Evolutionary conservation across 2,797 vertebrate species (phyloP), one percentile per base, ranked within the genome.

Genomic region (Tinamus major): DNA sequence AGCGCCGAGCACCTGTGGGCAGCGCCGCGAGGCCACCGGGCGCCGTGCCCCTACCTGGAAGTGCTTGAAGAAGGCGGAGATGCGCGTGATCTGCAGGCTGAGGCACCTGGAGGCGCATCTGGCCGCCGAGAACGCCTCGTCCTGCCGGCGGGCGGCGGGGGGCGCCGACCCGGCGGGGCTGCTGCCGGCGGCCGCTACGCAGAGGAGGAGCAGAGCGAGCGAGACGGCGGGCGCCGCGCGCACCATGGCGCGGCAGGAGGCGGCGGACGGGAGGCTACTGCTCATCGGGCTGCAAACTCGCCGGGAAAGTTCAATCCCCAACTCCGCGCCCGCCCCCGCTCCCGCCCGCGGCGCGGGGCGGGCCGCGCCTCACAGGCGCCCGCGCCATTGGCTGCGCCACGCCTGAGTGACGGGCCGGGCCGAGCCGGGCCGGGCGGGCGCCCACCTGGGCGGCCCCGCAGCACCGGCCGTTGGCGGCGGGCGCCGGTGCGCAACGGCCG

Each of bases 11-110:
- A 46, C 44, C 44, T 46, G 44, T 19, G 44, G 44, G 44, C 44
- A 20, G 44, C 44, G 44, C 19, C 44, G 44, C 44, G 44, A 6
- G 44, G 44, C 44, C 44, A 46, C 18, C 44, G 44, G 18, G 70
- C 79, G 88, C 88, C 70, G 6, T 78, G 82, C 76, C 89, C 80
- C 29, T 98, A 99, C 99, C 99, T 99, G 99, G 29, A 98, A 98
- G 96, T 98, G 98, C 97, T 98, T 99, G 98, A 98, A 98, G 83
- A 98, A 98, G 67, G 99, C 98, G 76, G 99, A 99, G 98, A 99
- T 98, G 98, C 99, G 99, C 83, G 99, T 99, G 98, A 99, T 99
- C 98, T 99, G 99, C 97, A 99, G 98, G 75, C 99, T 99, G 92
- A 99, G 98, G 97, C 99, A 99, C 96, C 99, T 98, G 95, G 99